Base-by-base conservation (phyloP, 64 coral and sea anemone species). In the Dendronephthya gigantea region DNA sequence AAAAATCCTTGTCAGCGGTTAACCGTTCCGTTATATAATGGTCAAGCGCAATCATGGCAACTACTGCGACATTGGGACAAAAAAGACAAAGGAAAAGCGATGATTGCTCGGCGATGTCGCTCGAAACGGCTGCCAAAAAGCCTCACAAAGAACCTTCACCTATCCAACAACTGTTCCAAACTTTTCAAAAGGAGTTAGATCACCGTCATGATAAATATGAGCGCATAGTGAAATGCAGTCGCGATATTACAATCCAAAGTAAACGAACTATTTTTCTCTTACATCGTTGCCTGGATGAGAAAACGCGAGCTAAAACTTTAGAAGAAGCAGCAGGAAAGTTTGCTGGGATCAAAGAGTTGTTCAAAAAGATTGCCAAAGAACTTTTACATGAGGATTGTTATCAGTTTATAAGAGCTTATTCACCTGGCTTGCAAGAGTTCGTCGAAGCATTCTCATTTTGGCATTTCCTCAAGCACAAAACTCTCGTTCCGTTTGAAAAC, bases 401-500 rank as follows among this genome's bases (percentile, higher is more conserved):
- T 86, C 48, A 85, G 48, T 90, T 86, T 22, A 32, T 86, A 36
- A 83, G 68, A 9, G 89, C 89, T 43, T 90, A 90, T 58, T 85
- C 89, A 31, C 83, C 83, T 19, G 89, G 89, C 81, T 30, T 90
- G 17, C 89, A 90, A 82, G 89, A 90, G 29, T 90, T 81, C 43
- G 33, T 90, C 17, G 89, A 90, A 39, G 83, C 89, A 9, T 13
- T 39, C 30, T 49, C 89, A 9, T 90, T 90, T 79, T 90, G 56
- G 30, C 29, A 85, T 75, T 90, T 55, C 52, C 50, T 90, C 12
- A 90, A 90, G 39, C 83, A 90, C 23, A 79, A 38, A 37, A 87
- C 66, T 51, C 68, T 98, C 33, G 87, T 98, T 83, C 90, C 92
- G 30, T 90, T 85, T 36, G 62, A 96, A 36, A 74, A 96, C 75